Percentiles rank a stretch among this genome's conserved stretches.
These are phyloP conservation scores for Serranochromis macrocephalus DNA, from an alignment of 2,113 vertebrate genomes.

Conservation along the genomic window DNA sequence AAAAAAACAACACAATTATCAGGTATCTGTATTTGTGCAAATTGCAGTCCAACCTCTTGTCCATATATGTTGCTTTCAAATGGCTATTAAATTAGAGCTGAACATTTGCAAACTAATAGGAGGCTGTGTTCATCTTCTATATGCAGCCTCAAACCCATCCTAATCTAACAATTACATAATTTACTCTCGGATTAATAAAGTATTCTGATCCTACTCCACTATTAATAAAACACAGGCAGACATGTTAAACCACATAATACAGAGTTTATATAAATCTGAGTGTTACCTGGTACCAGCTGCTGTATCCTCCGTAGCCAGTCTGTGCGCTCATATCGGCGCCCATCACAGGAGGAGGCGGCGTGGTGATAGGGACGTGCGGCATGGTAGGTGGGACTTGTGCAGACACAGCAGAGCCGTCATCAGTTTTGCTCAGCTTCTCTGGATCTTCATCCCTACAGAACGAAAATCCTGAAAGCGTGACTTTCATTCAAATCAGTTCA, in stretches of 20 bases:
- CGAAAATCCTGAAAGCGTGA: neutral
- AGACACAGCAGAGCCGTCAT: conserved; percentile 44
- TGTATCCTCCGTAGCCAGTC: conserved; percentile 60
- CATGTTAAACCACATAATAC: neutral
- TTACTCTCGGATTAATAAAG: neutral
- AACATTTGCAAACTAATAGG: neutral
- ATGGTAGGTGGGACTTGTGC: conserved; percentile 26
- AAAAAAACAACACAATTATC: neutral
- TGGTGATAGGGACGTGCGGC: conserved; percentile 59
- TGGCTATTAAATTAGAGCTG: neutral
- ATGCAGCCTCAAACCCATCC: accelerated
- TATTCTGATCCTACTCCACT: neutral
- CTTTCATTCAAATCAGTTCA: neutral
- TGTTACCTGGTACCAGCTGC: conserved; percentile 76
- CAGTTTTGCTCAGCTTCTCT: conserved; percentile 67
- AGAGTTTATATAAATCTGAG: neutral
- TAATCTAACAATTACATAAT: neutral
- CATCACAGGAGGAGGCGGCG: conserved; percentile 62
- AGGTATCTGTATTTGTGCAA: neutral
- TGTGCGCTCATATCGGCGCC: conserved; percentile 53
- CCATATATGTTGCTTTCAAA: neutral
- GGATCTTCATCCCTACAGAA: conserved; percentile 62
- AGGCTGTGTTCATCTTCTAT: neutral
- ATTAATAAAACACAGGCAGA: neutral
- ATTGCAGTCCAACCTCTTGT: neutral